These are phyloP conservation scores for Euphonia xanthogaster DNA, from an alignment of 2,797 vertebrate genomes.

Conservation along the genomic window DNA sequence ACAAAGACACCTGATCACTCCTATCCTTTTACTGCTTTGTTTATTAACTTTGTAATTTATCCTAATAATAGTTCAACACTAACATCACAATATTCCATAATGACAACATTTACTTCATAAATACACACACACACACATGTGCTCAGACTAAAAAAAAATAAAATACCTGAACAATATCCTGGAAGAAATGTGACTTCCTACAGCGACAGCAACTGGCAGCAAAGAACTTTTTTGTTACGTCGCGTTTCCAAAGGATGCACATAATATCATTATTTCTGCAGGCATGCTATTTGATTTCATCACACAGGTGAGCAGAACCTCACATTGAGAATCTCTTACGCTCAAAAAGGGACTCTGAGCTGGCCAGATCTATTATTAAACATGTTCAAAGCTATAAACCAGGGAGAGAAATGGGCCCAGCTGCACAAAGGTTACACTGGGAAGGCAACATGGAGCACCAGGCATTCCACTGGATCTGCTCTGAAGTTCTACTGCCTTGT, in stretches of 20 bases:
- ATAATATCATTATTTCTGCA: not conserved
- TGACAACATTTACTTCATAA: not conserved
- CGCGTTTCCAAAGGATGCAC: not conserved
- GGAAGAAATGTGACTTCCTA: not conserved
- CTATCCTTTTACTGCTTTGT: not conserved
- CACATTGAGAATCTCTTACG: not conserved
- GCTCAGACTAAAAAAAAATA: not conserved
- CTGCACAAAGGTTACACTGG: not conserved
- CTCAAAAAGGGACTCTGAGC: not conserved
- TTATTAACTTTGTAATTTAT: not conserved
- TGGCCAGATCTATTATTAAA: not conserved
- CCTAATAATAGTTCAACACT: not conserved
- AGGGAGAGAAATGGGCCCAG: not conserved
- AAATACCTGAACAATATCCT: not conserved
- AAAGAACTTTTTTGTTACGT: not conserved
- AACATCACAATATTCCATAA: not conserved
- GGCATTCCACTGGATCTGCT: not conserved
- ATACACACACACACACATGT: not conserved
- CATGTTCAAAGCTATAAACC: not conserved
- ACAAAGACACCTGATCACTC: not conserved
- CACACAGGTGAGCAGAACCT: not conserved
- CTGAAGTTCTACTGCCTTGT: not conserved
- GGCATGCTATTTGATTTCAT: not conserved
- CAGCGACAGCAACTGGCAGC: not conserved
- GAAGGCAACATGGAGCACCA: not conserved